Conservation (phyloP, 2,888 invertebrate genomes). For the Salticus scenicus region DNA sequence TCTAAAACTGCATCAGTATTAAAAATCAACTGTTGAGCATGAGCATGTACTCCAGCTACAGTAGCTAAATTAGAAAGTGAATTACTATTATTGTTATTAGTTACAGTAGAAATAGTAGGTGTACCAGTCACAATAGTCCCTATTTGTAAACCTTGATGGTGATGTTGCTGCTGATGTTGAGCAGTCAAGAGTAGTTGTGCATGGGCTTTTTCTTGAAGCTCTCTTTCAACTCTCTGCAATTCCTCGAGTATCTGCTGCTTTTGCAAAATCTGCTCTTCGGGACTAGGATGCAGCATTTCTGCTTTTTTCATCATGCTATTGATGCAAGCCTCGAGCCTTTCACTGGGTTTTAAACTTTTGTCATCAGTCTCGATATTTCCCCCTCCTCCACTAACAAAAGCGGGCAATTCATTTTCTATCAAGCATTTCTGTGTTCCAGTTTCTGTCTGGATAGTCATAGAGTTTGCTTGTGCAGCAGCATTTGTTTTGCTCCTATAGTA, state of each 20-base stretch:
- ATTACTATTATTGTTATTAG: conserved; percentile 36
- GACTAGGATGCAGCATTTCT: conserved; percentile 72
- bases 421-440: conserved; percentile 29
- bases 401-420: conserved; percentile 33
- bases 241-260: conserved; percentile 85
- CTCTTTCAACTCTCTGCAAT: conserved; percentile 82
- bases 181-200: conserved; percentile 74
- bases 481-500: conserved; percentile 54
- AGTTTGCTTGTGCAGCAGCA: conserved; percentile 68
- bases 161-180: conserved; percentile 74
- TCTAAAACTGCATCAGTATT: conserved; percentile 64
- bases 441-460: conserved; percentile 56
- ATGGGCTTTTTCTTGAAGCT: conserved; percentile 79
- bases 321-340: conserved; percentile 76
- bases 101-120: conserved; percentile 13
- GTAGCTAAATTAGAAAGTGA: conserved; percentile 58
- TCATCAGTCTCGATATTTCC: conserved; percentile 56
- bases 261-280: conserved; percentile 81
- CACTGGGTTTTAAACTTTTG: conserved; percentile 74
- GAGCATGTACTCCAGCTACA: conserved; percentile 50
- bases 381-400: conserved; percentile 31
- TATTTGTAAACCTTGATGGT: conserved; percentile 68
- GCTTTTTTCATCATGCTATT: conserved; percentile 76
- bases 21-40: conserved; percentile 59
- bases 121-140: conserved; percentile 72